Conservation (phyloP, 2,888 invertebrate species). For the Rotaria macrura region DNA sequence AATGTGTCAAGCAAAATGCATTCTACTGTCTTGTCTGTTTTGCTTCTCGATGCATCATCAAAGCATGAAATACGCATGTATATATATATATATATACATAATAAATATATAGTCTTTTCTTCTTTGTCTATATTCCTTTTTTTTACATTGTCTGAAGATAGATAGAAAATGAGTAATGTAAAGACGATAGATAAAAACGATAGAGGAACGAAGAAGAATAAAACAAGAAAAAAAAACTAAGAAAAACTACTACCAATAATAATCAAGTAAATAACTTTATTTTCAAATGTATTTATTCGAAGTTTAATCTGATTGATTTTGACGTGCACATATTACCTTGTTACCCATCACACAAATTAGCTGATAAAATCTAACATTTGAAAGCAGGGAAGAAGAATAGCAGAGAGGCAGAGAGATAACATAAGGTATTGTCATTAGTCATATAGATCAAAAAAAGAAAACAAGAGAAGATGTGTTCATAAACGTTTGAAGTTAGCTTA, state of each 20-base stretch:
- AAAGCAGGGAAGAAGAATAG: not conserved
- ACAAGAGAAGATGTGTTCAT: not conserved
- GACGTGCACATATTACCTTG: not conserved
- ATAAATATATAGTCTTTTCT: not conserved
- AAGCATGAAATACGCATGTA: not conserved
- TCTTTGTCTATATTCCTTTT: not conserved
- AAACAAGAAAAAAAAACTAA: not conserved
- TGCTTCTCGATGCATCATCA: not conserved
- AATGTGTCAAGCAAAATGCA: not conserved
- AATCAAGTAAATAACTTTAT: not conserved
- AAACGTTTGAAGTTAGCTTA: constrained; percentile 12
- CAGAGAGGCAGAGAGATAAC: not conserved
- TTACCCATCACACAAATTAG: not conserved
- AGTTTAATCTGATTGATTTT: not conserved
- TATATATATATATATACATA: no score
- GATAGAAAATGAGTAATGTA: not conserved
- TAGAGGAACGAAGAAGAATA: not conserved
- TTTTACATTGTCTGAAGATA: not conserved
- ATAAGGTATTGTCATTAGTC: not conserved
- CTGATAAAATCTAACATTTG: not conserved
- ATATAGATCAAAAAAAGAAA: constrained; percentile 4
- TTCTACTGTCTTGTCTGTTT: not conserved
- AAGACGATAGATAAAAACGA: not conserved
- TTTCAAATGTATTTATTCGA: not conserved
- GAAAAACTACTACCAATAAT: not conserved